Base-by-base conservation (phyloP, 2,113 vertebrate species). In the Antennarius striatus region DNA sequence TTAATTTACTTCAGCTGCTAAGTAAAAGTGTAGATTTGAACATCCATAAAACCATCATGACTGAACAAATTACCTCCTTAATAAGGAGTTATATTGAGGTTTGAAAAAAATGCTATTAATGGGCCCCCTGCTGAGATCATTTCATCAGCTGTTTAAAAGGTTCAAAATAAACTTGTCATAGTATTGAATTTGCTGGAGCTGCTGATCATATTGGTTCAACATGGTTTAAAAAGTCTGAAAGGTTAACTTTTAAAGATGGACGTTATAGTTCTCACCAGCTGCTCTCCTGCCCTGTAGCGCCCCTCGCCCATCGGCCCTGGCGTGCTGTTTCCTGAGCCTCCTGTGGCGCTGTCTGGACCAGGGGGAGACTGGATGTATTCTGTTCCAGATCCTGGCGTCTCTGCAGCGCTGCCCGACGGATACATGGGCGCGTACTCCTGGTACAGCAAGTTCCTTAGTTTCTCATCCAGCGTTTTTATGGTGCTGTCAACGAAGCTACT, bases 401-500 rank as follows among this genome's bases (percentile, higher is more conserved):
- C 96, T 0, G 94, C 93, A 0, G 93, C 89, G 48, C 92, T 93
- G 0, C 95, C 94, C 0, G 94, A 93, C 2, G 94, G 92, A n/a
- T 95, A 95, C 73, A 95, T 94, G 0, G 96, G 96, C 13, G 94
- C 91, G 0, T 97, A 96, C 48, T 99, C 98, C 89, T 98, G 98
- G 86, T 99, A 99, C 1, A 99, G 94, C 59, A 99, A 84, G 54
- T 96, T 99, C 63, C 98, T 93, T 28, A 99, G 80, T 71, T 99
- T 99, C 89, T 99, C 98, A 3, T 99, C 98, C 1, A 99, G 90
- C 16, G 95, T 96, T 90, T 98, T 98, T 55, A 99, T 99, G 0
- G 97, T 97, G 86, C 92, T 96, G 89, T 98, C 97, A 10, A 96
- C 95, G 0, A 98, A 98, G 80, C 95, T 94, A 6, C 96, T 93